Evolutionary conservation across 2,888 invertebrate genomes (phyloP), one percentile per base, ranked within the genome.

Genomic region (Pecten maximus): DNA sequence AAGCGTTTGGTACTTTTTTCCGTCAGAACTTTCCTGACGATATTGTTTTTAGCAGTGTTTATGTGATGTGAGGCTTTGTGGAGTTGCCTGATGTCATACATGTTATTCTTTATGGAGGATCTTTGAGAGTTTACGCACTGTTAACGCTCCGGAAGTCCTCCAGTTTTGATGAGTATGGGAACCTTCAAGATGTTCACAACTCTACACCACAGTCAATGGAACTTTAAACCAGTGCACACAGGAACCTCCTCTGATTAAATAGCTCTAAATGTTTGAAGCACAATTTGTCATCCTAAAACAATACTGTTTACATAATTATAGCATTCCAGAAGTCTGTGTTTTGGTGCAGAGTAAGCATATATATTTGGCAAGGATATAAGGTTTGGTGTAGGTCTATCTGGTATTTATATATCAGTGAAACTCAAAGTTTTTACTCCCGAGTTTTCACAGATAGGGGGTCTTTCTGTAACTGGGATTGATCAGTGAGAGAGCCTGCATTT

Each of bases 101-200:
- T 74, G 74, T 74, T 74, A 74, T 74, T 74, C 74, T 74, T 74
- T 74, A 74, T 74, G 74, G 28, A 35, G 74, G 74, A 74, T 74
- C 74, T 8, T 54, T 74, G 23, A 1, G 74, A 35, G 74, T 74
- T 74, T 35, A 74, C 35, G 35, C 74, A 74, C 74, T 35, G 74
- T 74, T 74, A 74, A 74, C 74, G 74, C 8, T 35, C 74, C 74
- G 74, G 74, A 74, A 74, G 74, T 74, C 74, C 74, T 74, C 23
- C 6, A 74, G 74, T 74, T 74, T 23, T 74, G 74, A 74, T 74
- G 74, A 74, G 74, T 23, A 74, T 74, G 74, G 74, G 74, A 74
- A 74, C 74, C 35, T 28, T 74, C 74, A 74, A 74, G 74, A 74
- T 74, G 74, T 74, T 74, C 74, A 74, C 74, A 74, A 74, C 74